These are phyloP conservation scores for Adineta ricciae DNA, from an alignment of 2,888 invertebrate species.

Conservation along the genomic window DNA sequence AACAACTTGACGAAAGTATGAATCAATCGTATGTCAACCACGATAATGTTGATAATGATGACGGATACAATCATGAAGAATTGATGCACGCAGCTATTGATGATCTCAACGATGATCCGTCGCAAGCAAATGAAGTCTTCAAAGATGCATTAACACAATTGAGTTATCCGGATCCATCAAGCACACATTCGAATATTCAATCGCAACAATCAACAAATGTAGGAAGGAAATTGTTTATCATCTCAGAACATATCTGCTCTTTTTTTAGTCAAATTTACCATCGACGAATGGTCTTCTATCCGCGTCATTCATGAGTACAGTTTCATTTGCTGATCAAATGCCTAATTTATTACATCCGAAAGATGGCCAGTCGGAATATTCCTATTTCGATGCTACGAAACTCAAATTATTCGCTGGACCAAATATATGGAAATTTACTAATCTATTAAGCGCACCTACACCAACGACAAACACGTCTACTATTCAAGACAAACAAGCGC, in stretches of 20 bases:
- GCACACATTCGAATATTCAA: neutral
- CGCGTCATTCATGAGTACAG: neutral
- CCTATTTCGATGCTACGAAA: neutral
- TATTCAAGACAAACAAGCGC: neutral
- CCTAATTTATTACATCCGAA: neutral
- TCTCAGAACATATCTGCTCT: neutral
- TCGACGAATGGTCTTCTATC: neutral
- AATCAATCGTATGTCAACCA: neutral
- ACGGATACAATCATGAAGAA: constrained; percentile 5
- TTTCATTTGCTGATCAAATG: constrained; percentile 2
- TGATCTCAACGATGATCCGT: neutral
- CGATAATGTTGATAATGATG: neutral
- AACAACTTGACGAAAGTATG: neutral
- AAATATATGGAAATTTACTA: constrained; percentile 1
- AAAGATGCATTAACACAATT: neutral
- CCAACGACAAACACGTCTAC: neutral
- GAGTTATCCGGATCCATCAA: neutral
- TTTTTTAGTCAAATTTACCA: neutral
- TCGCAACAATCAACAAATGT: neutral
- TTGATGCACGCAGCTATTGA: neutral
- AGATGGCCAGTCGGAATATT: neutral
- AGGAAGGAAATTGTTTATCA: neutral
- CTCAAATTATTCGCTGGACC: constrained; percentile 6
- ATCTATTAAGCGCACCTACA: neutral
- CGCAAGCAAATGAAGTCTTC: constrained; percentile 1